phyloP scores from a whole-genome alignment of 2,888 invertebrate species.

The Stramonita haemastoma region DNA sequence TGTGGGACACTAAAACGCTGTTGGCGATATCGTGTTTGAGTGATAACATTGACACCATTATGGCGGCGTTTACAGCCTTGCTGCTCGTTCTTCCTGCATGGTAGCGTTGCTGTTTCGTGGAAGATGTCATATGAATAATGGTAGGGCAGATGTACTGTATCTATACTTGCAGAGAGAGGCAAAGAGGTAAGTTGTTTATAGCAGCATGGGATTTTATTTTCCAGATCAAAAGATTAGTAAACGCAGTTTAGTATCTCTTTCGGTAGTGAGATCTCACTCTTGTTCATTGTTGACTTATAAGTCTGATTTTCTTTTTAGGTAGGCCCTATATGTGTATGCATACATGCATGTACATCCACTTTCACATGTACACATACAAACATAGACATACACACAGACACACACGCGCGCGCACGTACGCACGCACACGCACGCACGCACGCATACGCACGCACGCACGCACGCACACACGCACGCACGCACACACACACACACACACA shows the following conservation, averaged over 20 bases:
- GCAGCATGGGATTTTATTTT: too few species aligned
- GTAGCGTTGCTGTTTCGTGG: background rate
- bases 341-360: background rate
- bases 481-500: background rate
- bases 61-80: constrained; percentile 1
- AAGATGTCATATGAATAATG: too few species aligned
- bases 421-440: background rate
- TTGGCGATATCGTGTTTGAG: constrained; percentile 9
- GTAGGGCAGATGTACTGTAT: too few species aligned
- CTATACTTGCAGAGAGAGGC: too few species aligned
- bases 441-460: background rate
- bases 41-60: constrained; percentile 29
- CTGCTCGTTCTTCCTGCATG: constrained; percentile 27
- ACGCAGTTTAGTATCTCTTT: too few species aligned
- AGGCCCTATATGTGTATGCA: too few species aligned
- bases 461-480: background rate
- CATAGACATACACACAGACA: background rate
- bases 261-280: too few species aligned
- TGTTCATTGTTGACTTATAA: too few species aligned
- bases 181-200: too few species aligned
- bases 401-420: background rate
- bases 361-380: background rate
- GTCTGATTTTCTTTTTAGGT: too few species aligned
- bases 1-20: constrained; percentile 6
- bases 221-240: too few species aligned